Percentiles rank a stretch among this genome's conserved stretches.
These are phyloP conservation scores for Charanyca ferruginea DNA, from an alignment of 2,888 invertebrate species.

Conservation along the genomic window DNA sequence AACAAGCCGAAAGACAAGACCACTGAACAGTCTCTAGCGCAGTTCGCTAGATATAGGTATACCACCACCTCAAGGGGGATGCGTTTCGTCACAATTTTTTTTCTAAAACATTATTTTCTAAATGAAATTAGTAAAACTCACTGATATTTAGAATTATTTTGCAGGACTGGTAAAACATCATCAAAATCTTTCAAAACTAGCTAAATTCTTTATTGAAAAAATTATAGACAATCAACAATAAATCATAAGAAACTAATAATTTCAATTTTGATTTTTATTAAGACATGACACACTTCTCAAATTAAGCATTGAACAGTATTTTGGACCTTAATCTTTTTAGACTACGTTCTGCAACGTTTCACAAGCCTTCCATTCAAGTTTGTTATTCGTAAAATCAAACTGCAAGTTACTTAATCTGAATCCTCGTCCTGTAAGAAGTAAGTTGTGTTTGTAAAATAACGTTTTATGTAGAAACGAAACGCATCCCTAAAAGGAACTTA, in stretches of 20 bases:
- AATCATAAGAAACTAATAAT: no score
- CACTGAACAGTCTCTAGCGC: conserved; percentile 48
- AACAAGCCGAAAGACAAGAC: conserved; percentile 50
- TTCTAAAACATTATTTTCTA: background rate
- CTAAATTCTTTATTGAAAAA: no score
- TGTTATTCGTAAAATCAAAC: background rate
- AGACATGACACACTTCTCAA: no score
- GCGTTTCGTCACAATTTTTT: conserved; percentile 37
- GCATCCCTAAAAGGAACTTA: conserved; percentile 41
- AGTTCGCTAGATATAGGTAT: conserved; percentile 36
- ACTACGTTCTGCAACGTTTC: no score
- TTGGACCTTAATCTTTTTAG: no score
- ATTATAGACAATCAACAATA: no score
- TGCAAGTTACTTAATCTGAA: background rate
- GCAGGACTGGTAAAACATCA: background rate
- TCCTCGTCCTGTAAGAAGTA: background rate
- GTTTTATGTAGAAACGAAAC: conserved; percentile 36
- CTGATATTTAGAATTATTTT: background rate
- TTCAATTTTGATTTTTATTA: no score
- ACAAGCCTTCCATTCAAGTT: background rate
- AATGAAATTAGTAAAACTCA: background rate
- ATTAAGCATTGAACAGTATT: no score
- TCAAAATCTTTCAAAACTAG: background rate
- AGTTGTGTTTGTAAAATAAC: background rate
- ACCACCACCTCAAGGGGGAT: conserved; percentile 47